These are phyloP conservation scores for Ceryle rudis DNA, from an alignment of 2,797 vertebrate genomes.

Conservation along the genomic window DNA sequence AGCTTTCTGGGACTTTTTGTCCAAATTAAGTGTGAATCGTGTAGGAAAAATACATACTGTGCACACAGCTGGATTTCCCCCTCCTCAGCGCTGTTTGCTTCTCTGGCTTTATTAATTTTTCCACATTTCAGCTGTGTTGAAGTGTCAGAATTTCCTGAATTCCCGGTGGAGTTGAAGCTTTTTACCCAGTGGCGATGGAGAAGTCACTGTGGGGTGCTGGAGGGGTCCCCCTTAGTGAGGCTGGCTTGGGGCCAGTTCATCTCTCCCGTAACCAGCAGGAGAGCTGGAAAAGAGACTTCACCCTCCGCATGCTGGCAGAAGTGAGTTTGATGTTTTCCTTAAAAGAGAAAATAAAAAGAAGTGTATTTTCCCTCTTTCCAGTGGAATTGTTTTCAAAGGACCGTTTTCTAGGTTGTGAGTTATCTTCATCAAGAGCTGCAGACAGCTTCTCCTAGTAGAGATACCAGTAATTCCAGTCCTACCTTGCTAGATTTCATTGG, in stretches of 20 bases:
- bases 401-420: neutral
- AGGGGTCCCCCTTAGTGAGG: neutral
- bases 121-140: neutral
- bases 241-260: neutral
- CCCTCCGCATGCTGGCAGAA: neutral
- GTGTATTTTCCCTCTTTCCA: neutral
- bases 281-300: neutral
- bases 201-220: neutral
- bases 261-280: neutral
- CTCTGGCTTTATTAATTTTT: constrained; percentile 36
- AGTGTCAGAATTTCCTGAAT: constrained; percentile 38
- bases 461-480: neutral
- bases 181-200: neutral
- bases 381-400: neutral
- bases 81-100: neutral
- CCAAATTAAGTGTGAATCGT: constrained; percentile 9
- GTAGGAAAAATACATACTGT: neutral
- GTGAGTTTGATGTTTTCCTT: neutral
- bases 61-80: neutral
- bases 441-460: neutral
- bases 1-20: neutral
- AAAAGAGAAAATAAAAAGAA: neutral
- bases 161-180: neutral
- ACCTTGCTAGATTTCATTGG: neutral
- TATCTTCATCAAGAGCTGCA: neutral